Conservation (phyloP, 2,113 vertebrate genomes). For the Lamprotornis superbus region DNA sequence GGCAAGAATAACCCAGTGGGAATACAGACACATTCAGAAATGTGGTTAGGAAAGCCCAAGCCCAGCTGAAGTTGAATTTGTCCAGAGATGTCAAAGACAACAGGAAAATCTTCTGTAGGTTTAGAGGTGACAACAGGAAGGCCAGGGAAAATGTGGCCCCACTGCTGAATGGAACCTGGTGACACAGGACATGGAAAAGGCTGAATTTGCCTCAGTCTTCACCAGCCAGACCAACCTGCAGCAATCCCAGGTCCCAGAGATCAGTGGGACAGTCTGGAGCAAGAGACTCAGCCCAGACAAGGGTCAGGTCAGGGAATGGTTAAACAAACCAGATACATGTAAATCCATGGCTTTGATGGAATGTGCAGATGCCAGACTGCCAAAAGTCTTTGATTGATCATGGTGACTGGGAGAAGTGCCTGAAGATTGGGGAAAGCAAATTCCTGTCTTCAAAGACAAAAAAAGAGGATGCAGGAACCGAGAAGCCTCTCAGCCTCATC, state of each 20-base stretch:
- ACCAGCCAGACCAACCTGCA: not conserved
- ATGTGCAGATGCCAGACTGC: not conserved
- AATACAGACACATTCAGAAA: not conserved
- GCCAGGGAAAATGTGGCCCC: not conserved
- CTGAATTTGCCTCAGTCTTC: not conserved
- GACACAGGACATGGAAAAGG: not conserved
- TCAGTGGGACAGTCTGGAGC: not conserved
- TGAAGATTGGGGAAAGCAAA: not conserved
- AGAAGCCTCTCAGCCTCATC: not conserved
- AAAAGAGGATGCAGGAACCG: not conserved
- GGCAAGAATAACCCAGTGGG: not conserved
- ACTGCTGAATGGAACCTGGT: not conserved
- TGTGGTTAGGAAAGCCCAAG: not conserved
- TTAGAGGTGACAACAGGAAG: not conserved
- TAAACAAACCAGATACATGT: not conserved
- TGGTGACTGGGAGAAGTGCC: not conserved
- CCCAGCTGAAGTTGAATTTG: not conserved
- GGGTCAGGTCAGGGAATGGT: not conserved
- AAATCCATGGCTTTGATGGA: not conserved
- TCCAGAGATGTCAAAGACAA: not conserved
- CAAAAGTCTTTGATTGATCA: not conserved
- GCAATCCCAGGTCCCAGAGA: not conserved
- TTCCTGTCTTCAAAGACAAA: not conserved
- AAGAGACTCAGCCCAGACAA: not conserved
- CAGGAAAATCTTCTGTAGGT: not conserved